Base-by-base conservation (phyloP, 2,888 invertebrate species). In the Theretra japonica region DNA sequence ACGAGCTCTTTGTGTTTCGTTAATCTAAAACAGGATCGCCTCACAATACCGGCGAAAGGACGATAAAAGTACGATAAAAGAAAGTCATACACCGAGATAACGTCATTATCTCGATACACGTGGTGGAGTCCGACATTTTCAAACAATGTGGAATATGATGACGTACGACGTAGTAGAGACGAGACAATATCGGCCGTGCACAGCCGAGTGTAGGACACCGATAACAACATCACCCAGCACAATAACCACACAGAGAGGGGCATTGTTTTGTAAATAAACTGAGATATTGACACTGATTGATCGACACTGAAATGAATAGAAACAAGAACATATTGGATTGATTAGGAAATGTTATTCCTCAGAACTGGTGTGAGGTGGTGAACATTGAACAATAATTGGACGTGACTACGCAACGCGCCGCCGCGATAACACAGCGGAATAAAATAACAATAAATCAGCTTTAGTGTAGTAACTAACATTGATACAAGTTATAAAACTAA, bases 261-360 rank as follows among this genome's bases (percentile, higher is more conserved):
- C 70, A 74, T 74, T 83, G 76, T 81, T 83, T 85, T 81, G 80
- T 79, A 82, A 84, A 83, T 77, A 83, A 73, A 68, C 68, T 33
- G 71, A 72, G 58, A 73, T 70, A 58, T 70, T 25, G 69, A 53
- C n/a, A 23, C 56, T 48, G 58, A 70, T 23, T 70, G 28, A 53
- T 53, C 53, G 23, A 19, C 70, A 23, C 23, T 70, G 30, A 21
- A 62, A 65, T 23, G 48, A 25, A 65, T 65, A 62, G 11, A 41
- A 62, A 62, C 21, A 17, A 65, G 41, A 23, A 65, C 6, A 41
- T 15, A 59, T 28, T 41, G 33, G 21, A n/a, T 21, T 30, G 33
- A 62, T 62, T 62, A 41, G 41, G 21, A 62, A 41, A 41, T 8
- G 21, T 62, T 15, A 62, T 62, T 62, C 21, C 62, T 62, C 33